Conservation (phyloP, 2,797 vertebrate species). For the Agapornis canus region DNA sequence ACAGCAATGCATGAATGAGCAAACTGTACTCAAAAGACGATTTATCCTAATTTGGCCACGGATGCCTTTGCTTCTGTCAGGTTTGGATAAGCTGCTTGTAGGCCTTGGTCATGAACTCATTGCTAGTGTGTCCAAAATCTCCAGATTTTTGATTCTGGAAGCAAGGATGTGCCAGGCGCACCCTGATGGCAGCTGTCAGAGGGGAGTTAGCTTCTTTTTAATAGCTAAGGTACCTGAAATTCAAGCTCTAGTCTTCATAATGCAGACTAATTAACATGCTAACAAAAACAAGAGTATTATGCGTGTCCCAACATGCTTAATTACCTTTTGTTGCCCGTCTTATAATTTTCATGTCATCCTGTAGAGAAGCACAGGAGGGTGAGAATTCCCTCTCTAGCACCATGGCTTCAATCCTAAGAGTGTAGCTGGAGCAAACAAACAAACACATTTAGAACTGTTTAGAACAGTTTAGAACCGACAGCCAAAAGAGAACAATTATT, state of each 20-base stretch:
- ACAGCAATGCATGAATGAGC: neutral
- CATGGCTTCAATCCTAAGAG: conserved; percentile 95
- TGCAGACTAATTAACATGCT: conserved; percentile 52
- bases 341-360: conserved; percentile 88
- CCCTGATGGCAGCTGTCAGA: conserved; percentile 64
- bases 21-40: neutral
- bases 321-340: conserved; percentile 91
- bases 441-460: conserved; percentile 2
- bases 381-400: conserved; percentile 92
- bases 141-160: conserved; percentile 25
- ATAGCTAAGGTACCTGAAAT: conserved; percentile 74
- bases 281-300: conserved; percentile 60
- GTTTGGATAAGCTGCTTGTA: neutral
- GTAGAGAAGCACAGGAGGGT: conserved; percentile 86
- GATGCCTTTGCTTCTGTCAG: neutral
- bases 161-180: conserved; percentile 16
- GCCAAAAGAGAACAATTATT: neutral
- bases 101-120: neutral
- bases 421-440: conserved; percentile 82
- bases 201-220: conserved; percentile 62
- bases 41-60: neutral
- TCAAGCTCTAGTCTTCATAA: conserved; percentile 67
- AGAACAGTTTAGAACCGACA: neutral
- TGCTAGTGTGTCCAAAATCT: neutral
- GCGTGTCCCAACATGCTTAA: conserved; percentile 33